Evolutionary conservation across 2,113 vertebrate species (phyloP).

Genomic region (Gracilinanus agilis): DNA sequence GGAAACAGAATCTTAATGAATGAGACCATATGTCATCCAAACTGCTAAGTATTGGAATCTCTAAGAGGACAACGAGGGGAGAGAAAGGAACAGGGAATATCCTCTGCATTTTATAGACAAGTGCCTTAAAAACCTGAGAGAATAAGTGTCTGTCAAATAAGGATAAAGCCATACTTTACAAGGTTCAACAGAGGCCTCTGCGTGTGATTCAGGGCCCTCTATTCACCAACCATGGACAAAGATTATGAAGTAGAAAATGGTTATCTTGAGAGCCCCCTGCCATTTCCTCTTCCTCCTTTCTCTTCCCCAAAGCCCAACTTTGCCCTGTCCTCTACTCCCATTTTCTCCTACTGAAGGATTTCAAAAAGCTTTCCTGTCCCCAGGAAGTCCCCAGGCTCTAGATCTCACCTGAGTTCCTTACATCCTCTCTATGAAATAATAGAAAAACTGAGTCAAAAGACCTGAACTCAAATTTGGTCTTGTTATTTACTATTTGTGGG

Average conservation of each 20-base stretch:
- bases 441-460: not conserved
- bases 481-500: not conserved
- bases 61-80: not conserved
- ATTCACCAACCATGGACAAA: not conserved
- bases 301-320: not conserved
- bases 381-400: not conserved
- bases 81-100: not conserved
- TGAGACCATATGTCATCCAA: not conserved
- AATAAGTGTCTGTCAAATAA: not conserved
- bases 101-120: not conserved
- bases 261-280: not conserved
- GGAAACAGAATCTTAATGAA: not conserved
- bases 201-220: not conserved
- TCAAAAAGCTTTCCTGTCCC: not conserved
- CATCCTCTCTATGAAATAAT: not conserved
- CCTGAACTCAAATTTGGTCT: not conserved
- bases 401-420: not conserved
- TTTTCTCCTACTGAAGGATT: not conserved
- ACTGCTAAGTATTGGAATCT: not conserved
- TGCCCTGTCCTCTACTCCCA: not conserved
- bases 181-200: not conserved
- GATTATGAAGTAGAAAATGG: not conserved
- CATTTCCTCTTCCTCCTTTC: not conserved
- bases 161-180: not conserved
- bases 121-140: not conserved